phyloP scores from a whole-genome alignment of 2,888 invertebrate species.

The Zonitis immaculata region DNA sequence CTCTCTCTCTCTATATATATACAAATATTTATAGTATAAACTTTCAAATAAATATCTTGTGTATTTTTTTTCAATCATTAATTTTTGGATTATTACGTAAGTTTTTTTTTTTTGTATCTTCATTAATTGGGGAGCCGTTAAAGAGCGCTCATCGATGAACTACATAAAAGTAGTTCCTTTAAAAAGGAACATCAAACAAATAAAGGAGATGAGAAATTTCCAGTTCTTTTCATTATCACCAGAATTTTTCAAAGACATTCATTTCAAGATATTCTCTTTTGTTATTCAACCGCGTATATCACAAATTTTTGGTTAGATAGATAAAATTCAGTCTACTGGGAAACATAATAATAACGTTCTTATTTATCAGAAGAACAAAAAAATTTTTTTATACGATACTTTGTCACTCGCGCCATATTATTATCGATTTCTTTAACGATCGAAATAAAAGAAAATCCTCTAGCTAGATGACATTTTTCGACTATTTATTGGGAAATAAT shows the following conservation, averaged over 20 bases:
- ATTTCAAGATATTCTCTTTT: background rate
- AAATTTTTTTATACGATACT: background rate
- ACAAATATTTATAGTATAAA: too few species aligned
- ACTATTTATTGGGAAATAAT: background rate
- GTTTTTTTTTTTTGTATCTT: background rate
- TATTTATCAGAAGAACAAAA: background rate
- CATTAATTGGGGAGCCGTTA: too few species aligned
- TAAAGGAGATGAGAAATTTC: background rate
- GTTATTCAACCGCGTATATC: background rate
- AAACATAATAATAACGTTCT: background rate
- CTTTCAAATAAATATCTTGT: too few species aligned
- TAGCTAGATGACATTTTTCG: background rate
- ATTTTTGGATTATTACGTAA: background rate
- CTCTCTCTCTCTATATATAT: background rate
- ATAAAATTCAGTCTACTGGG: background rate
- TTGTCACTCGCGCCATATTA: background rate
- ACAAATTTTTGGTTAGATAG: conserved; percentile 1
- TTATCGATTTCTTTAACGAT: background rate
- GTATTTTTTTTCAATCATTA: background rate
- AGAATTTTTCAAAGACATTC: background rate
- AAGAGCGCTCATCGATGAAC: too few species aligned
- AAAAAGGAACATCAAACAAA: conserved; percentile 18
- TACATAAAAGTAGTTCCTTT: too few species aligned
- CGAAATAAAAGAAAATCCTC: background rate
- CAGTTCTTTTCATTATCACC: background rate